These are phyloP conservation scores for Macrostomum cliftonense DNA, from an alignment of 2,888 invertebrate genomes.

Conservation along the genomic window DNA sequence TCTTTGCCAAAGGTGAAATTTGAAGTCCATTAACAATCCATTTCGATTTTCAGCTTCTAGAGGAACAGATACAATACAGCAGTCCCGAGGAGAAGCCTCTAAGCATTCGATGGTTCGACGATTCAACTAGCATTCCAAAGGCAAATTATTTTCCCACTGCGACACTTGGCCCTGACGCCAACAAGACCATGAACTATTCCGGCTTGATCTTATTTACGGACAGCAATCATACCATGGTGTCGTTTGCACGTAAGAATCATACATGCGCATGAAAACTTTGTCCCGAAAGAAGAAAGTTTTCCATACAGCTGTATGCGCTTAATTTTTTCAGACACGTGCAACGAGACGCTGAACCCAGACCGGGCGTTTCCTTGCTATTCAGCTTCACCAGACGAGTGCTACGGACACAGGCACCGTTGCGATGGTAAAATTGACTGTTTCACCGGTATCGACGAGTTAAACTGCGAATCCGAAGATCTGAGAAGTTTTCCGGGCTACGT, in stretches of 20 bases:
- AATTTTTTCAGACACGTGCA: conserved; percentile 46
- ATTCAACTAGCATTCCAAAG: conserved; percentile 21
- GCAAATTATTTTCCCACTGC: conserved; percentile 49
- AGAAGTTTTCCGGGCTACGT: too few relatives aligned
- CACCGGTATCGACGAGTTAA: conserved; percentile 42
- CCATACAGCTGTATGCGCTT: too few relatives aligned
- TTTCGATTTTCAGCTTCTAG: conserved; percentile 21
- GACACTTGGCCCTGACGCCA: conserved; percentile 76
- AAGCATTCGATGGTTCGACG: conserved; percentile 25
- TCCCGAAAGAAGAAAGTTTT: too few relatives aligned
- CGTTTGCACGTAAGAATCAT: conserved; percentile 42
- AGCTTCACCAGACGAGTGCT: conserved; percentile 46
- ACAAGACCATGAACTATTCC: conserved; percentile 47
- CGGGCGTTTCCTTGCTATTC: conserved; percentile 62
- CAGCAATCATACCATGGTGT: conserved; percentile 42
- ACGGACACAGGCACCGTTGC: conserved; percentile 53
- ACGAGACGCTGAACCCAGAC: conserved; percentile 42
- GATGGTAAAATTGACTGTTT: conserved; percentile 59
- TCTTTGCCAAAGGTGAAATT: too few relatives aligned
- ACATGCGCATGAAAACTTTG: conserved; percentile 81
- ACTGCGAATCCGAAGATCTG: conserved; percentile 13
- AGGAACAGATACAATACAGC: conserved; percentile 31
- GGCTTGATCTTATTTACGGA: conserved; percentile 72
- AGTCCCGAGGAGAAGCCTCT: conserved; percentile 26
- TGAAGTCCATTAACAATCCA: too few relatives aligned